Evolutionary conservation across 2,797 vertebrate species (phyloP), one percentile per base, ranked within the genome.

Genomic region (Macropodus opercularis): DNA sequence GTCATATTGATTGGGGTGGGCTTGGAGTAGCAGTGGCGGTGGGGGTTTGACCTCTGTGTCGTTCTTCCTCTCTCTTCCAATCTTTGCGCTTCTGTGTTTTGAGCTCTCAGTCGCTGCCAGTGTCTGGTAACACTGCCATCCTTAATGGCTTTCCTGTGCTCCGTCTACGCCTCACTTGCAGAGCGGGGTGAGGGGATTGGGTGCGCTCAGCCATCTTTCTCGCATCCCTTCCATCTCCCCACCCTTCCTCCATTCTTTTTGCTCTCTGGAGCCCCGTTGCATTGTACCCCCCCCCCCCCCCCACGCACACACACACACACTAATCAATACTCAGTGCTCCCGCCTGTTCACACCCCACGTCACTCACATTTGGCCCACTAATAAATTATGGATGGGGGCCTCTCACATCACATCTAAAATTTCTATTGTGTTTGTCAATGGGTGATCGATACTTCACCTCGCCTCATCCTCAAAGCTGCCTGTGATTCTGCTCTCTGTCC

Each of bases 351-450:
- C 90, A 84, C 84, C 68, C 87, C 75, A 94, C 92, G 94, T 95
- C 95, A 95, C 93, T 98, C 95, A 95, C 93, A 91, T 94, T 94
- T 95, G 85, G 79, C 92, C 90, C 61, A 22, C 77, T 90, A 85
- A 94, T 98, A 95, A 97, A 98, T 98, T 95, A 98, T 96, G 93
- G 84, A 98, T 95, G 87, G 74, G 68, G 68, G 75, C 89, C 91
- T 92, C 93, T 94, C 89, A 88, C 93, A 81, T 92, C 93, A 94
- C 92, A 92, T 93, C 90, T 95, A 95, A 94, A 92, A 95, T 96
- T 95, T 95, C 95, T 95, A 91, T 94, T 93, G 93, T 90, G 89
- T 95, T 95, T 95, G 93, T 94, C 94, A 94, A 94, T 94, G 92
- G 89, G 89, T 96, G 93, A 93, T 94, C 91, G 68, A 95, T 95